phyloP scores from a whole-genome alignment of 2,113 vertebrate genomes.

The Penelope pileata region DNA sequence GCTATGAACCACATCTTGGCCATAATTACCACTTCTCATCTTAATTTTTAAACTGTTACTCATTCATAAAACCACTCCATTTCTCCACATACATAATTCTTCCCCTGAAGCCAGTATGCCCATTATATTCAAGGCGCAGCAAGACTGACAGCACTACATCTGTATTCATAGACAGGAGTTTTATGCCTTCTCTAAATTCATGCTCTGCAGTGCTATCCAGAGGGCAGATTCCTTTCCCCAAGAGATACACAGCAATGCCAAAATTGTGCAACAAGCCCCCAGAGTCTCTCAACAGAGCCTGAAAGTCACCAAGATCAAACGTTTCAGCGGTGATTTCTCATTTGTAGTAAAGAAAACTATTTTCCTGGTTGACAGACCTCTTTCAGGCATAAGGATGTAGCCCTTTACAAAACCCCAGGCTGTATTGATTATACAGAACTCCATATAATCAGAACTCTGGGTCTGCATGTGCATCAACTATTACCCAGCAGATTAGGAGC shows the following conservation, averaged over 20 bases:
- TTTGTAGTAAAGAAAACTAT: neutral
- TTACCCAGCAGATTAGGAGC: fast-evolving
- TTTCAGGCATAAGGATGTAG: neutral
- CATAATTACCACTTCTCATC: neutral
- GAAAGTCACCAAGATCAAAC: neutral
- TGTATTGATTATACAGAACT: fast-evolving
- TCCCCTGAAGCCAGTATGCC: neutral
- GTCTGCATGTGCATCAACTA: neutral
- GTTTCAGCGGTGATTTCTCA: neutral
- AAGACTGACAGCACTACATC: fast-evolving
- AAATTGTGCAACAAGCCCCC: too few relatives aligned
- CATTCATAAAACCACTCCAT: neutral
- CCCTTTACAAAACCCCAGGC: neutral
- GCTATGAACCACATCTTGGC: neutral
- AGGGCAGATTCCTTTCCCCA: neutral
- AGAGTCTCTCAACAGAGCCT: neutral
- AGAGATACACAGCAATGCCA: fast-evolving
- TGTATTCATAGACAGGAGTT: neutral
- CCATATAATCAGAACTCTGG: neutral
- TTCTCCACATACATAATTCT: neutral
- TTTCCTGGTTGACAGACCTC: neutral
- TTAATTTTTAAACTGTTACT: neutral
- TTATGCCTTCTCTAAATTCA: neutral
- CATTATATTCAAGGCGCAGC: fast-evolving
- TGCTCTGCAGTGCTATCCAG: neutral